A percentile compares a stretch with the other conserved stretches of the same genome.
These are phyloP conservation scores for Cerastoderma edule DNA, from an alignment of 2,888 invertebrate species.

Conservation along the genomic window DNA sequence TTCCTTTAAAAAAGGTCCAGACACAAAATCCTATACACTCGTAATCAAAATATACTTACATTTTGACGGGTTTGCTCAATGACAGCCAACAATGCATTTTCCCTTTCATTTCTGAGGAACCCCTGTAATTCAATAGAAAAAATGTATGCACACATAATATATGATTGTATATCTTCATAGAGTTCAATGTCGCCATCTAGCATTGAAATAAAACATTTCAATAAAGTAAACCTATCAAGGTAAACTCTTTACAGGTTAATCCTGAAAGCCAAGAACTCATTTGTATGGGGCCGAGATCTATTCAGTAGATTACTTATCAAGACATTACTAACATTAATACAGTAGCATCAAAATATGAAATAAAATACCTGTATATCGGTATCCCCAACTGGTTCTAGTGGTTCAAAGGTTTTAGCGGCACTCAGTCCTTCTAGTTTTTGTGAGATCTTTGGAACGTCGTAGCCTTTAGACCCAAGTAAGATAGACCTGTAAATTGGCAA, in stretches of 20 bases:
- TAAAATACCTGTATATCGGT: conserved; percentile 91
- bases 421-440: conserved; percentile 95
- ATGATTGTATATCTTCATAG: too few relatives aligned
- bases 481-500: conserved; percentile 88
- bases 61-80: conserved; percentile 90
- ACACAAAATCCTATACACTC: too few relatives aligned
- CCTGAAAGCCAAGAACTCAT: too few relatives aligned
- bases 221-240: too few relatives aligned
- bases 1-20: too few relatives aligned
- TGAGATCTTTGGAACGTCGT: conserved; percentile 96
- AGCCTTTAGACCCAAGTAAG: conserved; percentile 94
- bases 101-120: conserved; percentile 95
- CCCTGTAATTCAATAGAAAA: conserved; percentile 85
- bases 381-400: conserved; percentile 94
- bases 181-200: too few relatives aligned
- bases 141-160: too few relatives aligned
- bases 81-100: conserved; percentile 95
- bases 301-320: neutral
- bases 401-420: conserved; percentile 87
- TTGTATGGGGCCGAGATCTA: too few relatives aligned
- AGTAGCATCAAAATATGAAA: too few relatives aligned
- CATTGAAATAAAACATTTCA: too few relatives aligned
- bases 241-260: too few relatives aligned
- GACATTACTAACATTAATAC: neutral
- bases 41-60: too few relatives aligned